Evolutionary conservation across 2,888 invertebrate genomes (phyloP).

Genomic region (Chrysolina americana): DNA sequence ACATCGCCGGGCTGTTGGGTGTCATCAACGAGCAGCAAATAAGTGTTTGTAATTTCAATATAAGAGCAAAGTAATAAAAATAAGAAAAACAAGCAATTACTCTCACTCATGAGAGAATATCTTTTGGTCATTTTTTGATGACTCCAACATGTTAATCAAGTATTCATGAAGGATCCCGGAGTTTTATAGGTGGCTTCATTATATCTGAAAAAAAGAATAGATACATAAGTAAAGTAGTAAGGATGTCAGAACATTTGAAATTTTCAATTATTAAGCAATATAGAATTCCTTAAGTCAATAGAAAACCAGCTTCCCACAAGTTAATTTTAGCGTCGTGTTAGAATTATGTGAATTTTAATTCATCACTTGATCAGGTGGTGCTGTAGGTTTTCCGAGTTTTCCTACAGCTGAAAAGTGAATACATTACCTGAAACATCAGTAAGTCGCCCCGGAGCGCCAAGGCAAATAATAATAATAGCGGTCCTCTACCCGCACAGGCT

Average conservation of each 20-base stretch:
- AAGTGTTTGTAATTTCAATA: constrained; percentile 53
- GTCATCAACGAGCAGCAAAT: constrained; percentile 66
- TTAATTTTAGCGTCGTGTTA: too few relatives aligned
- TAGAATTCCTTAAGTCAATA: too few relatives aligned
- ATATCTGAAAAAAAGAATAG: constrained; percentile 43
- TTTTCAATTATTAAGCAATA: neutral
- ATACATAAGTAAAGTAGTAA: neutral
- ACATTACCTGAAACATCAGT: too few relatives aligned
- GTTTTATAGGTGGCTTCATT: constrained; percentile 46
- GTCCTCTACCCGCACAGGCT: too few relatives aligned
- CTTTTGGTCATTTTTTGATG: constrained; percentile 58
- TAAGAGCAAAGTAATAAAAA: constrained; percentile 54
- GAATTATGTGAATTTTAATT: too few relatives aligned
- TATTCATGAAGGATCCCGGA: constrained; percentile 24
- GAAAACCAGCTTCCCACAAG: too few relatives aligned
- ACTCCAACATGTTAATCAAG: constrained; percentile 52
- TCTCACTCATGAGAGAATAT: constrained; percentile 59
- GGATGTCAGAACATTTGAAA: neutral
- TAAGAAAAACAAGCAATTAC: constrained; percentile 47
- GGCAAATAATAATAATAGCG: too few relatives aligned
- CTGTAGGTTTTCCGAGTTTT: too few relatives aligned
- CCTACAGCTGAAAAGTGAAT: too few relatives aligned
- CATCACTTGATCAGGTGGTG: too few relatives aligned
- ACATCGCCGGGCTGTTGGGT: constrained; percentile 75
- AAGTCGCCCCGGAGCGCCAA: too few relatives aligned